These are phyloP conservation scores for Xylocopa sonorina DNA, from an alignment of 1,140 invertebrate genomes.

Conservation along the genomic window DNA sequence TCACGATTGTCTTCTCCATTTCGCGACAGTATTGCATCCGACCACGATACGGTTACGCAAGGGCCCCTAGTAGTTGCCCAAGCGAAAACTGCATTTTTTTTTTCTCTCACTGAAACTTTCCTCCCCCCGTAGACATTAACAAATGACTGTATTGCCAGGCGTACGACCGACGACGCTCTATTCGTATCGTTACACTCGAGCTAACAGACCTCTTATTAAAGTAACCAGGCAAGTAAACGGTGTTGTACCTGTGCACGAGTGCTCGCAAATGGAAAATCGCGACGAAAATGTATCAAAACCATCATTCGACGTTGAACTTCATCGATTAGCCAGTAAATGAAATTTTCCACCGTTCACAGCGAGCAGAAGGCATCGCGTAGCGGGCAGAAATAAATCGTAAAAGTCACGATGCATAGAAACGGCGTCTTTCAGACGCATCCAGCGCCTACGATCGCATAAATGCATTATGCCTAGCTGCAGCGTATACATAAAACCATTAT, in stretches of 20 bases:
- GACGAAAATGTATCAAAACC: too few relatives aligned
- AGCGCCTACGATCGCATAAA: slow-evolving; percentile 4
- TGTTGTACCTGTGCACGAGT: too few relatives aligned
- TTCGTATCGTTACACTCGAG: not conserved
- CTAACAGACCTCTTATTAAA: not conserved
- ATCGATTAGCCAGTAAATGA: too few relatives aligned
- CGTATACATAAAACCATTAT: slow-evolving; percentile 72
- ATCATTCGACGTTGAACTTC: too few relatives aligned
- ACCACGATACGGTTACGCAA: slow-evolving; percentile 12
- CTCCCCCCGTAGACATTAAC: not conserved
- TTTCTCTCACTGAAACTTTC: slow-evolving; percentile 7
- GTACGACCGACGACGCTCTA: not conserved
- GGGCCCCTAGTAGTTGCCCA: not conserved
- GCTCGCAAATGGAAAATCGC: too few relatives aligned
- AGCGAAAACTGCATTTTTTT: slow-evolving; percentile 40
- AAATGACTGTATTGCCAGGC: not conserved
- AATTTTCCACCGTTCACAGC: too few relatives aligned
- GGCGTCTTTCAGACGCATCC: not conserved
- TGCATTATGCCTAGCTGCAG: slow-evolving; percentile 28
- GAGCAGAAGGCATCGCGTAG: too few relatives aligned
- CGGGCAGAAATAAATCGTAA: not conserved
- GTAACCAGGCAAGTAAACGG: not conserved
- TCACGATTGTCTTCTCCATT: slow-evolving; percentile 38
- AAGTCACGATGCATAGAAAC: not conserved
- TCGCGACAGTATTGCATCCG: not conserved